phyloP scores from a whole-genome alignment of 2,888 invertebrate species.

The Myopa tessellatipennis region DNA sequence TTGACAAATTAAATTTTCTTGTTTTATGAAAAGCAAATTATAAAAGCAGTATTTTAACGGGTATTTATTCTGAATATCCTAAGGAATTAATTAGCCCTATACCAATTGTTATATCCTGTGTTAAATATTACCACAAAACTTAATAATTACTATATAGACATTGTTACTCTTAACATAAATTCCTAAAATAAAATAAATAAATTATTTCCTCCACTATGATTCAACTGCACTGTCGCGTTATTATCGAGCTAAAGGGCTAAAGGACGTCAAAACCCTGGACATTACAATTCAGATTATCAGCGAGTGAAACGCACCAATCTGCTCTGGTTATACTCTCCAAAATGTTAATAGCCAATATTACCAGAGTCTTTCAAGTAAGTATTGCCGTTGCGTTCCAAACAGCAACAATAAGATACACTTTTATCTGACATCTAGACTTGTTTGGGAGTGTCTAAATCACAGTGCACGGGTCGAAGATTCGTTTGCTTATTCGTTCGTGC shows the following conservation, averaged over 20 bases:
- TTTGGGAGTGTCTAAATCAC: slow-evolving; percentile 54
- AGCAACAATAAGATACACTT: not conserved
- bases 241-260: slow-evolving; percentile 50
- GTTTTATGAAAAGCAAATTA: too few species aligned
- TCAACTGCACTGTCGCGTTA: too few species aligned
- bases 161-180: slow-evolving; percentile 50
- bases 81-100: too few species aligned
- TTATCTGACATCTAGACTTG: slow-evolving; percentile 46
- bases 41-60: too few species aligned
- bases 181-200: too few species aligned
- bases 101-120: too few species aligned
- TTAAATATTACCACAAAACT: too few species aligned
- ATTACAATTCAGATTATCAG: slow-evolving; percentile 32
- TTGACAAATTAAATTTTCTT: too few species aligned
- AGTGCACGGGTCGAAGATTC: slow-evolving; percentile 52
- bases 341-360: slow-evolving; percentile 52
- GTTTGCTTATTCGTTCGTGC: slow-evolving; percentile 50
- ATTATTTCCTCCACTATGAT: too few species aligned
- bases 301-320: slow-evolving; percentile 52
- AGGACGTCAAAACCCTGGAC: slow-evolving; percentile 43
- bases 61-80: too few species aligned
- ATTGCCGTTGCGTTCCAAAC: not conserved
- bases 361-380: slow-evolving; percentile 54
- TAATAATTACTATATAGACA: too few species aligned
- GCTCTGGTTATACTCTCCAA: slow-evolving; percentile 54